Base-by-base conservation (phyloP, 1,140 invertebrate species). In the Trialeurodes vaporariorum region DNA sequence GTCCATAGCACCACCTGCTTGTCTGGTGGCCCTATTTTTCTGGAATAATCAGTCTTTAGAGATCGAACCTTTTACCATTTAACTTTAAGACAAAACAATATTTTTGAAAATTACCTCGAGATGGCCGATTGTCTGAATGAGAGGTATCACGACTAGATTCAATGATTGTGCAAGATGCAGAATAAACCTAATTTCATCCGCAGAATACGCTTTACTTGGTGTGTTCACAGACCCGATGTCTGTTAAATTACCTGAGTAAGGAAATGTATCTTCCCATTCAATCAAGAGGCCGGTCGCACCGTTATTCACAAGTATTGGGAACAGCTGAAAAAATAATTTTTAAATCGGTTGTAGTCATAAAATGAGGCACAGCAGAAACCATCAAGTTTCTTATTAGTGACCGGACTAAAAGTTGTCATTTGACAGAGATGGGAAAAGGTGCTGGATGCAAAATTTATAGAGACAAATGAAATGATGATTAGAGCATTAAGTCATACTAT, bases 121-220 rank as follows among this genome's bases (percentile, higher is more conserved):
- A 78, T 98, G 96, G 1, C 95, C 96, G 80, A 98, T 96, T 2
- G 95, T 97, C 80, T 98, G 96, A 11, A 98, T 83, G 2, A 98
- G 80, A 23, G 96, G 96, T 72, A 98, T 91, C 1, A 98, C 84
- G 69, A 89, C 86, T 1, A 98, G 79, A 1, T 82, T 78, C 59
- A 76, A 82, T 70, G 86, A 79, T 68, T 83, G 81, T 12, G 88
- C 87, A 61, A 85, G 74, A 60, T 81, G 76, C 23, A 84, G 71
- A 24, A 91, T 81, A 68, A 80, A 78, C 17, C 75, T 73, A 59
- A 89, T 82, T 66, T 90, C 85, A 61, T 84, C 81, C 27, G 75
- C 70, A 0, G 82, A 83, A 72, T 91, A 91, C n/a, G 85, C 85
- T 59, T 83, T 77, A 25, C 77, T 76, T 34, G 83, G 75, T 1